These are phyloP conservation scores for Encarsia formosa DNA, from an alignment of 2,888 invertebrate species.

Conservation along the genomic window DNA sequence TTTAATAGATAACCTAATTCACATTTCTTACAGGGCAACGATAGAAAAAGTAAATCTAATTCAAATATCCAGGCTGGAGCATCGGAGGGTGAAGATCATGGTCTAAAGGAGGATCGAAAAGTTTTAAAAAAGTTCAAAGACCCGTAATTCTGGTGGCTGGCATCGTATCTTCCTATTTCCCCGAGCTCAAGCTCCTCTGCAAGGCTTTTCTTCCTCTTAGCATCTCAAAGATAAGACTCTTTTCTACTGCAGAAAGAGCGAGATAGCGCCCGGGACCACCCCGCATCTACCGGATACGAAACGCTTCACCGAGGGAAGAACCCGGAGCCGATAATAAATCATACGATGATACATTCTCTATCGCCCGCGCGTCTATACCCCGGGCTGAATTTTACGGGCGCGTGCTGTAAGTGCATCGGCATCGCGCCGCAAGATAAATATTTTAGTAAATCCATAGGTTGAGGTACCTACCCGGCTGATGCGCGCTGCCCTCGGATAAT, in stretches of 20 bases:
- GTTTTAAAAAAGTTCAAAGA: slow-evolving; percentile 22
- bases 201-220: slow-evolving; percentile 22
- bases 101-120: background rate
- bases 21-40: too few species aligned
- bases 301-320: slow-evolving; percentile 19
- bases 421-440: background rate
- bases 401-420: background rate
- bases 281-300: slow-evolving; percentile 14
- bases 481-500: too few species aligned
- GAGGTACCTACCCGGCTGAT: too few species aligned
- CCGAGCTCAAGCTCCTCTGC: background rate
- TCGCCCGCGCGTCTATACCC: slow-evolving; percentile 17
- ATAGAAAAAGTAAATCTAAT: too few species aligned
- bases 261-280: background rate
- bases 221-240: slow-evolving; percentile 26
- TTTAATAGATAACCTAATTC: too few species aligned
- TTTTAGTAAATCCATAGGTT: too few species aligned
- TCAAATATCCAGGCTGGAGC: too few species aligned
- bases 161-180: background rate
- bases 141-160: slow-evolving; percentile 15
- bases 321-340: slow-evolving; percentile 43
- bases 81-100: background rate
- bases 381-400: slow-evolving; percentile 6
- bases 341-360: slow-evolving; percentile 48
- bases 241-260: background rate